phyloP scores from a whole-genome alignment of 2,888 invertebrate species.

The Drosophila fulvimacula region DNA sequence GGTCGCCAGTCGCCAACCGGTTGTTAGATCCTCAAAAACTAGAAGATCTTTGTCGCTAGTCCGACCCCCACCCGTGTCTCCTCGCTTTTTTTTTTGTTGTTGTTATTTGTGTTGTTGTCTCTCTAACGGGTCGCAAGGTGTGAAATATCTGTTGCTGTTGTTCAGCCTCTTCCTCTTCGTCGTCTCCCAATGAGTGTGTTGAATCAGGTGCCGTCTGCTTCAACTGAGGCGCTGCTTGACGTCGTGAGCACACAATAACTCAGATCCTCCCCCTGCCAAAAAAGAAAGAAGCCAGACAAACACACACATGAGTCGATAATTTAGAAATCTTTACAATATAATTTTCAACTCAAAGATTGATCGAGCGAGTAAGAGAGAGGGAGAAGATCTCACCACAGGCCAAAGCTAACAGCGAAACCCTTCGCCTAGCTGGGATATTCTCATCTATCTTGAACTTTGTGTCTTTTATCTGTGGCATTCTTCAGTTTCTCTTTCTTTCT shows the following conservation, averaged over 20 bases:
- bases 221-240: conserved; percentile 57
- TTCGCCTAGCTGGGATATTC: conserved; percentile 14
- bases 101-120: conserved; percentile 19
- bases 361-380: not conserved
- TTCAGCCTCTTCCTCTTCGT: conserved; percentile 3
- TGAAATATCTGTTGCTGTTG: conserved; percentile 58
- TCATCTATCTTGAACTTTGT: conserved; percentile 6
- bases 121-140: conserved; percentile 71
- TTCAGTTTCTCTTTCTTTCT: conserved; percentile 8
- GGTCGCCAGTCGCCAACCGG: conserved; percentile 32
- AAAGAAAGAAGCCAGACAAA: conserved; percentile 3
- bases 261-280: conserved; percentile 63
- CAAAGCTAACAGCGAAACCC: conserved; percentile 19
- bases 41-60: conserved; percentile 29
- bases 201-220: conserved; percentile 65
- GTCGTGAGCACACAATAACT: conserved; percentile 66
- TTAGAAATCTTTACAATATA: conserved; percentile 67
- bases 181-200: conserved; percentile 34
- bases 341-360: conserved; percentile 13
- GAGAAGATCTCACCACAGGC: not conserved
- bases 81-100: not conserved
- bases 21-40: conserved; percentile 53
- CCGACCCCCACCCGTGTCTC: conserved; percentile 2
- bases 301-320: conserved; percentile 52
- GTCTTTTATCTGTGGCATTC: conserved; percentile 17